Conservation (phyloP, 1,140 invertebrate genomes). For the Amphibalanus amphitrite region DNA sequence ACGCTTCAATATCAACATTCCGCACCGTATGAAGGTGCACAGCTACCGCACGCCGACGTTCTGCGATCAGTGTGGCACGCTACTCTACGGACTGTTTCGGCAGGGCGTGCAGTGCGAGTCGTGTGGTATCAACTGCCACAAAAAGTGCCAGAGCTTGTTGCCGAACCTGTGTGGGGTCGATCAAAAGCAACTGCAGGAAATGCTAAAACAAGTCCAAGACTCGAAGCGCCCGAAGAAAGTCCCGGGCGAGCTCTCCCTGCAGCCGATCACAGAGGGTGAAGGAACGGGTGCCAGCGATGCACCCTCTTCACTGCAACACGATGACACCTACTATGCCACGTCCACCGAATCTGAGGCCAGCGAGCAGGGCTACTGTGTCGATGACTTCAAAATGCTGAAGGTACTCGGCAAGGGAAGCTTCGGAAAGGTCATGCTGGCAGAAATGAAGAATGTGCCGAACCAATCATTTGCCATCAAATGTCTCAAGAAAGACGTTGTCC, state of each 20-base stretch:
- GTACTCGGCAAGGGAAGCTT: constrained; percentile 92
- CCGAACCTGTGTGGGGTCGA: constrained; percentile 95
- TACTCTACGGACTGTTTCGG: constrained; percentile 84
- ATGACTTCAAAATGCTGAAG: constrained; percentile 87
- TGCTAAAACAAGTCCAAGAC: constrained; percentile 84
- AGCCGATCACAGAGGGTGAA: too few relatives aligned
- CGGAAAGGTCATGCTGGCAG: constrained; percentile 87
- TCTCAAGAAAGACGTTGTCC: constrained; percentile 90
- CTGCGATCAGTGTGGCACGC: constrained; percentile 92
- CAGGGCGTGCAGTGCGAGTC: constrained; percentile 95
- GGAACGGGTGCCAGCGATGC: too few relatives aligned
- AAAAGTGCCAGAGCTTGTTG: constrained; percentile 91
- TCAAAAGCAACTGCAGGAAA: constrained; percentile 91
- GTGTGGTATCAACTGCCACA: constrained; percentile 88
- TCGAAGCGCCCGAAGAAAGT: too few relatives aligned
- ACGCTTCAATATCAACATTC: constrained; percentile 92
- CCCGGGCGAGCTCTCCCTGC: too few relatives aligned
- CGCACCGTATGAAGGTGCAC: constrained; percentile 77
- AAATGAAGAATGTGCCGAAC: constrained; percentile 63
- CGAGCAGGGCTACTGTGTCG: constrained; percentile 51
- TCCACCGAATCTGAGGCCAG: too few relatives aligned
- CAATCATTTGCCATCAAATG: constrained; percentile 96
- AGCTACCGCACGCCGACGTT: constrained; percentile 96
- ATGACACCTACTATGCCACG: too few relatives aligned
- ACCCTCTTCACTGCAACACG: too few relatives aligned